phyloP scores from a whole-genome alignment of 2,113 vertebrate species.

The Hirundichthys speculiger region DNA sequence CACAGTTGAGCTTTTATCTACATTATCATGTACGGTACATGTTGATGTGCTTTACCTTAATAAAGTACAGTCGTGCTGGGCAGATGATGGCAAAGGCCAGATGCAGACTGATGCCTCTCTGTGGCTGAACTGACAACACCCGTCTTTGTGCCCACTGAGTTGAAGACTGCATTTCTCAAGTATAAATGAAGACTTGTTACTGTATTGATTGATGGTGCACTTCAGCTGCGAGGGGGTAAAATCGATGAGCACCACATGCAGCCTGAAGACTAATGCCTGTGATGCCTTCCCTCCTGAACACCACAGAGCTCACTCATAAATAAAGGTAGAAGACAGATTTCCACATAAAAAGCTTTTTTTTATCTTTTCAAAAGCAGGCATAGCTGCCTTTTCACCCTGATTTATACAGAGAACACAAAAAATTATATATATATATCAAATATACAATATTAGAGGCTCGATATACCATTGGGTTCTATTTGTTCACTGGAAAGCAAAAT shows the following conservation, averaged over 20 bases:
- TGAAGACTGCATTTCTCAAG: constrained; percentile 73
- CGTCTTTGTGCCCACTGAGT: constrained; percentile 43
- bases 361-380: too few species aligned
- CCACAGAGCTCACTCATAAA: constrained; percentile 71
- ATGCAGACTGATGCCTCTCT: constrained; percentile 16
- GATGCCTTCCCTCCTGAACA: constrained; percentile 64
- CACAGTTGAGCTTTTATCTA: not conserved
- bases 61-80: constrained; percentile 13
- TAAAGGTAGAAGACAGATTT: constrained; percentile 66
- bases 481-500: too few species aligned
- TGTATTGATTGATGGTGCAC: constrained; percentile 79
- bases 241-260: constrained; percentile 74
- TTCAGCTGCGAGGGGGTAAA: constrained; percentile 71
- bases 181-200: constrained; percentile 84
- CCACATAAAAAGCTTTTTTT: constrained; percentile 42
- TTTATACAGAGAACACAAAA: constrained; percentile 18
- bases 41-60: not conserved
- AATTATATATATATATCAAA: too few species aligned
- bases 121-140: constrained; percentile 24
- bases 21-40: not conserved
- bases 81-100: constrained; percentile 32
- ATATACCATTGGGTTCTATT: too few species aligned
- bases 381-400: constrained; percentile 5
- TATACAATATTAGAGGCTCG: too few species aligned
- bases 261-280: constrained; percentile 67